Base-by-base conservation (phyloP, 2,797 vertebrate genomes). In the Melanotaenia trifasciata region DNA sequence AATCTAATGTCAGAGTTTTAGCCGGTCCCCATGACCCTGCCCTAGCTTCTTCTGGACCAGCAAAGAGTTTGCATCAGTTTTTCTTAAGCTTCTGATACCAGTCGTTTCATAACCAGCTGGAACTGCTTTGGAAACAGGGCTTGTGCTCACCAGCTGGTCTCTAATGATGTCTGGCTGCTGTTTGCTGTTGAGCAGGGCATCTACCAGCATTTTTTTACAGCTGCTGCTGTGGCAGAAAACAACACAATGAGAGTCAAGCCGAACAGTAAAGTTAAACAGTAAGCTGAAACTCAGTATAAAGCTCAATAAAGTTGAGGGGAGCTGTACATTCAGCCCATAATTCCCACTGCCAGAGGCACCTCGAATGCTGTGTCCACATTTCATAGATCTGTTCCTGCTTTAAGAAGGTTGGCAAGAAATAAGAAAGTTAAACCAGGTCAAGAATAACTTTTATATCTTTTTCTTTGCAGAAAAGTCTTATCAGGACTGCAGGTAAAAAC, bases 391-490 rank as follows among this genome's bases (percentile, higher is more conserved):
- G 18, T n/a, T 47, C 45, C 45, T 47, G 45, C 45, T 50, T 11
- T 10, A 22, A 11, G 20, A 50, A 22, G 47, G 9, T 11, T 50
- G 20, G 47, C 1, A 22, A 50, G 47, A 50, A 50, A 22, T 22
- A 22, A 12, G 36, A 13, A 50, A 50, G n/a, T 47, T 9, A 8
- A n/a, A 47, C 7, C 18, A 20, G 45, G 45, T 47, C 1, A 47
- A 9, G 20, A 47, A 47, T 20, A 47, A 47, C 0, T 20, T 47
- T n/a, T n/a, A 26, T 22, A 13, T 76, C 45, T 51, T 58, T 35
- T 62, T 66, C 67, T 53, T 58, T 66, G 50, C 58, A 53, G 77
- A 70, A 66, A 74, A 14, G 12, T 35, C 28, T 78, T 22, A 63
- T 68, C 76, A 32, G n/a, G 26, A 56, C 14, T 13, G 35, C 24